phyloP scores from a whole-genome alignment of 2,797 vertebrate genomes.

The Tinamus major region DNA sequence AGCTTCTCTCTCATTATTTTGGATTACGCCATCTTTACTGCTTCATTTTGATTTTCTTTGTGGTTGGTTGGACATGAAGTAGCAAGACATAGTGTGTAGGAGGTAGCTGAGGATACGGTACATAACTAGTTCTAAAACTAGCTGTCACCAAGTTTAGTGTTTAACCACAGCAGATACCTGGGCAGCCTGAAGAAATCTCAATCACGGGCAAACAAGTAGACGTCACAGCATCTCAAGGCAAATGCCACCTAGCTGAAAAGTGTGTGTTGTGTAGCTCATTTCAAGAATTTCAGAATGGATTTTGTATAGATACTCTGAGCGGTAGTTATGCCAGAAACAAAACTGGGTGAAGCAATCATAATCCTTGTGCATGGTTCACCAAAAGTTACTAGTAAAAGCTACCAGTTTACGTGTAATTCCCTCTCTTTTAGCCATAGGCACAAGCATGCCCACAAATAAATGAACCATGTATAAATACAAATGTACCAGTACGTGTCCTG shows the following conservation, averaged over 20 bases:
- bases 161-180: neutral
- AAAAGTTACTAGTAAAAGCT: neutral
- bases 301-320: neutral
- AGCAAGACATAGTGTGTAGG: neutral
- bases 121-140: neutral
- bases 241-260: accelerated
- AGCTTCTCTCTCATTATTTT: neutral
- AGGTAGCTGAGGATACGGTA: neutral
- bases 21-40: neutral
- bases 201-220: neutral
- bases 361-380: neutral
- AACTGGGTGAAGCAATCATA: neutral
- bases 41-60: neutral
- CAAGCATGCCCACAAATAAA: accelerated
- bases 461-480: no score
- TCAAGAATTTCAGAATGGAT: neutral
- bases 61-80: neutral
- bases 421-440: neutral
- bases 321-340: neutral
- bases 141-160: neutral
- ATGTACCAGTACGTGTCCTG: neutral
- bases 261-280: neutral
- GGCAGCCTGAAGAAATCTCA: neutral
- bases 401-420: neutral
- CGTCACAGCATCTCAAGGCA: neutral